These are phyloP conservation scores for Adelosebastes latens DNA, from an alignment of 2,797 vertebrate genomes.

Conservation along the genomic window DNA sequence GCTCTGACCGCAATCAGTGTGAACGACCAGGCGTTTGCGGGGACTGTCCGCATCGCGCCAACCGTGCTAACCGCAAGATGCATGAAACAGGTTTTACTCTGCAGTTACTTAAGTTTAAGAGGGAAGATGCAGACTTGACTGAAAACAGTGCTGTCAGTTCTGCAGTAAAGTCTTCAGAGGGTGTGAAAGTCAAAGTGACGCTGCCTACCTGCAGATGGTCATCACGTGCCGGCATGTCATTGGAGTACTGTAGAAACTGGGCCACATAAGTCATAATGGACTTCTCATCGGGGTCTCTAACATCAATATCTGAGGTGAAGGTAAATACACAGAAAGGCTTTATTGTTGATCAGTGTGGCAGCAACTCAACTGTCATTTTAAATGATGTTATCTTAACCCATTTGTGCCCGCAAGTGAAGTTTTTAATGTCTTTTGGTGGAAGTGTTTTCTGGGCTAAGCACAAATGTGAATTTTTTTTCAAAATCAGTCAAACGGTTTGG, in stretches of 20 bases:
- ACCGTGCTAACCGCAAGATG: too few species aligned
- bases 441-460: too few species aligned
- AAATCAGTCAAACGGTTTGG: too few species aligned
- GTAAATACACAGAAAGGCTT: background rate
- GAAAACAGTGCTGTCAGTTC: background rate
- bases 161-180: background rate
- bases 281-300: constrained; percentile 90
- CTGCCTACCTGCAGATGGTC: constrained; percentile 82
- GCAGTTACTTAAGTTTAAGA: background rate
- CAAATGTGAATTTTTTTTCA: too few species aligned
- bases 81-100: background rate
- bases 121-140: background rate
- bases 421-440: too few species aligned
- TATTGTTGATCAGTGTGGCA: background rate
- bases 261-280: constrained; percentile 95
- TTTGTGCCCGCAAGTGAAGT: too few species aligned
- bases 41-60: too few species aligned
- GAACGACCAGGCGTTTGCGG: too few species aligned
- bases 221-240: constrained; percentile 70
- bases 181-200: background rate
- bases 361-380: background rate
- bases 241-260: constrained; percentile 93
- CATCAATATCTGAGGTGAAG: constrained; percentile 85
- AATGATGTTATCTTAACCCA: background rate
- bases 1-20: too few species aligned